Evolutionary conservation across 1,140 invertebrate genomes (phyloP), one percentile per base, ranked within the genome.

Genomic region (Drosophila asahinai): DNA sequence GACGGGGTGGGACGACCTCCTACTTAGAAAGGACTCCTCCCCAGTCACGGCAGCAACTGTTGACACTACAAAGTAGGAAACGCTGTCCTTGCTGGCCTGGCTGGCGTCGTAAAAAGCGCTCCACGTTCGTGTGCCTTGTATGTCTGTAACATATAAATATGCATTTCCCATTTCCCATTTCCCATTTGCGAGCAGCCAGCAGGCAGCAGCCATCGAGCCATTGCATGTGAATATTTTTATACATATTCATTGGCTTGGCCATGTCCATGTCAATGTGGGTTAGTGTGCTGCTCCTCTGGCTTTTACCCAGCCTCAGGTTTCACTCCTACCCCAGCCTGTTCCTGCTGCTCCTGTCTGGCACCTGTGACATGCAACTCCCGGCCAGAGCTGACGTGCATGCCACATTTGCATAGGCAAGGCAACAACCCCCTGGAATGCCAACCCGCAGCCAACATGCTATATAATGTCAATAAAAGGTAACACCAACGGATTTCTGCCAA

Each of bases 21-120:
- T 25, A 19, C 22, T 30, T 25, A 33, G 51, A 6, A 14, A 54
- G 51, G 30, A 36, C 30, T 19, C 30, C 27, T 30, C 27, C 2
- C 2, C 5, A 5, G 5, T 79, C 66, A 63, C 67, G 81, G 81
- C 81, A 78, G 81, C 81, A 78, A 89, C 81, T 89, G 83, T 87
- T 87, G 84, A 87, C 84, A 89, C 81, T 72, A 75, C 65, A 89
- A 81, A 87, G 84, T 81, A 81, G 84, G 77, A 61, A 58, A 42
- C 59, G 60, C 59, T 73, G 63, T 78, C 73, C 66, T 80, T 84
- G 54, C 54, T 57, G 54, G 60, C 27, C 27, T 30, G 30, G 30
- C 30, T 77, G 62, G 64, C 59, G 82, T 74, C 40, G 77, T 55
- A 81, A 80, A 80, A 62, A 67, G 57, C 15, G 72, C 30, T 54